Conservation (phyloP, 1,140 invertebrate genomes). For the Conopomorpha cramerella region DNA sequence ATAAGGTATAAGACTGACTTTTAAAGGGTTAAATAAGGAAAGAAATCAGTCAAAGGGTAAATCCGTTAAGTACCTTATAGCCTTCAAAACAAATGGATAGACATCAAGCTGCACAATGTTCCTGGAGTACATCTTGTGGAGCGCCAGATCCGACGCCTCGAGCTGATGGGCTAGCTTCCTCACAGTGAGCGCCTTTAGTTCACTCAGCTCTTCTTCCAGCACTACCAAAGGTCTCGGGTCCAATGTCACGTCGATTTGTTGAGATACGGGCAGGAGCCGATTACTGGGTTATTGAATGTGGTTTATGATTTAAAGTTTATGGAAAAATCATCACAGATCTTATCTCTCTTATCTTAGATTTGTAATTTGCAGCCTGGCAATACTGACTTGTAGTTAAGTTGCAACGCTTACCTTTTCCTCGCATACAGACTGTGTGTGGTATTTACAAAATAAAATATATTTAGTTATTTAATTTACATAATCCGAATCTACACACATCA, state of each 20-base stretch:
- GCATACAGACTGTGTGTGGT: too few species aligned
- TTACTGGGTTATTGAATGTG: conserved; percentile 60
- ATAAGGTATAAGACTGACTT: too few species aligned
- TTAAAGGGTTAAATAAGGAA: background rate
- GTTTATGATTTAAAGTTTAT: too few species aligned
- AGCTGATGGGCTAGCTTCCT: conserved; percentile 57
- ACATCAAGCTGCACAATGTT: conserved; percentile 71
- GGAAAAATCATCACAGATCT: too few species aligned
- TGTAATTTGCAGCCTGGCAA: too few species aligned
- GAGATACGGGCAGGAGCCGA: conserved; percentile 58
- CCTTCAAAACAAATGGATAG: conserved; percentile 65
- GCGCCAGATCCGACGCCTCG: conserved; percentile 63
- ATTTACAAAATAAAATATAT: too few species aligned
- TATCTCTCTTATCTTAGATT: too few species aligned
- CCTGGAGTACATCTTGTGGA: conserved; percentile 72
- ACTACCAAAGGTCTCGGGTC: conserved; percentile 67
- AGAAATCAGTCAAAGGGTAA: too few species aligned
- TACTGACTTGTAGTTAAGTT: too few species aligned
- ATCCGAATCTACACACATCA: too few species aligned
- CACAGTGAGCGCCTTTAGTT: conserved; percentile 64
- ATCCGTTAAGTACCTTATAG: conserved; percentile 62
- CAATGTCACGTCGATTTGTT: conserved; percentile 67
- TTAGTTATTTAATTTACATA: too few species aligned
- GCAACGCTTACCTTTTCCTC: too few species aligned
- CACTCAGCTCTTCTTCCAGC: conserved; percentile 62